A percentile compares a stretch with the other conserved stretches of the same genome.
These are phyloP conservation scores for Callochromis pleurospilus DNA, from an alignment of 2,113 vertebrate genomes.

Conservation along the genomic window DNA sequence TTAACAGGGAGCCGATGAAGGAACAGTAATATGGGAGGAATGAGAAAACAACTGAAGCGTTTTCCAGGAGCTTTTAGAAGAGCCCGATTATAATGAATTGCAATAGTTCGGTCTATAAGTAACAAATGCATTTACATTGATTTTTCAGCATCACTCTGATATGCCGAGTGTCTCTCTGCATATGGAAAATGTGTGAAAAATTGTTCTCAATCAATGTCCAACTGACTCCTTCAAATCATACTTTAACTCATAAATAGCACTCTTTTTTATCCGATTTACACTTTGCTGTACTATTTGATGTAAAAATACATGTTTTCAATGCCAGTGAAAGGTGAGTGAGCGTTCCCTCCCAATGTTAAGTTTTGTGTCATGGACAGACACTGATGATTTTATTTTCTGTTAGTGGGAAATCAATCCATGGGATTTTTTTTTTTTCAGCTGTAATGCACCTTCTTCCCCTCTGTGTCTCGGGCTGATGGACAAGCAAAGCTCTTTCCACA, in stretches of 20 bases:
- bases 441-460: not conserved
- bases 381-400: not conserved
- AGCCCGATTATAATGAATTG: too few species aligned
- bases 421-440: not conserved
- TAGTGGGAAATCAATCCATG: not conserved
- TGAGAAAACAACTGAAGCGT: too few species aligned
- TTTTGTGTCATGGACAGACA: not conserved
- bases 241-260: not conserved
- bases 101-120: too few species aligned
- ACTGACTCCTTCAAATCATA: not conserved
- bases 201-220: too few species aligned
- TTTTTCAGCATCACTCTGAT: too few species aligned
- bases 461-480: not conserved
- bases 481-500: not conserved
- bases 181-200: too few species aligned
- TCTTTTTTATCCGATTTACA: not conserved
- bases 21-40: too few species aligned
- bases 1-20: too few species aligned
- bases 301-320: not conserved
- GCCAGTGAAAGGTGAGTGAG: not conserved
- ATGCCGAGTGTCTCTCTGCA: too few species aligned
- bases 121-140: too few species aligned
- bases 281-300: not conserved
- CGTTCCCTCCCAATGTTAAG: not conserved
- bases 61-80: too few species aligned